Percentiles rank a stretch among this genome's conserved stretches.
Conservation (phyloP, 1,140 invertebrate species). For the Lepidotrigona ventralis region DNA sequence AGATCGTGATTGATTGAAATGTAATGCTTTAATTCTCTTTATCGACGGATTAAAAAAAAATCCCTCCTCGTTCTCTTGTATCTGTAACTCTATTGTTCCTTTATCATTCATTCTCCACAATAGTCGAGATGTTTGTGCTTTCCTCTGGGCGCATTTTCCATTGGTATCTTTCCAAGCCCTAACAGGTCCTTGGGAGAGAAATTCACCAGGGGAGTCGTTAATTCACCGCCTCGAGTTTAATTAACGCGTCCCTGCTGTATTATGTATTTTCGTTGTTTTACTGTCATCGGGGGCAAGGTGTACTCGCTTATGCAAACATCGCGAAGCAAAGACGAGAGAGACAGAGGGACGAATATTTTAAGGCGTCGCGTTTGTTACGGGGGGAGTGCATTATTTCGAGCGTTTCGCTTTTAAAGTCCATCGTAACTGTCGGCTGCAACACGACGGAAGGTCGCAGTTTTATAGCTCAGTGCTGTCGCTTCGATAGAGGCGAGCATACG, state of each 20-base stretch:
- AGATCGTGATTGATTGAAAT: not conserved
- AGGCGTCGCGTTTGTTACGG: not conserved
- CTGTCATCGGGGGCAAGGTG: not conserved
- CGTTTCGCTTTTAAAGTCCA: conserved; percentile 36
- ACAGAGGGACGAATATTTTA: not conserved
- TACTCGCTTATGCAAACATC: conserved; percentile 1
- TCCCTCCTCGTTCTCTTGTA: not conserved
- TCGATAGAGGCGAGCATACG: conserved; percentile 40
- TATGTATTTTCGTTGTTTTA: conserved; percentile 10
- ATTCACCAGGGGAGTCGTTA: not conserved
- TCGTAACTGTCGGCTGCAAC: conserved; percentile 32
- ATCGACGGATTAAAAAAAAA: not conserved
- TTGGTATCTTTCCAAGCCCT: not conserved
- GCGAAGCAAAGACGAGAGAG: not conserved
- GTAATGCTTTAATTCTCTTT: not conserved
- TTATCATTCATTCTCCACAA: not conserved
- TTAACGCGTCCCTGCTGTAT: conserved; percentile 3
- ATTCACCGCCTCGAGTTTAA: conserved; percentile 2
- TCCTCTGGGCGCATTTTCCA: not conserved
- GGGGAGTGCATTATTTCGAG: conserved; percentile 5
- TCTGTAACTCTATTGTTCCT: not conserved
- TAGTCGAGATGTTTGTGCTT: not conserved
- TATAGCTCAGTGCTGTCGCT: not conserved
- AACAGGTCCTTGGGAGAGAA: not conserved
- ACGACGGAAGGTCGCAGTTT: conserved; percentile 23